A percentile compares a stretch with the other conserved stretches of the same genome.
These are phyloP conservation scores for Cephalopholis sonnerati DNA, from an alignment of 2,113 vertebrate species.

Conservation along the genomic window DNA sequence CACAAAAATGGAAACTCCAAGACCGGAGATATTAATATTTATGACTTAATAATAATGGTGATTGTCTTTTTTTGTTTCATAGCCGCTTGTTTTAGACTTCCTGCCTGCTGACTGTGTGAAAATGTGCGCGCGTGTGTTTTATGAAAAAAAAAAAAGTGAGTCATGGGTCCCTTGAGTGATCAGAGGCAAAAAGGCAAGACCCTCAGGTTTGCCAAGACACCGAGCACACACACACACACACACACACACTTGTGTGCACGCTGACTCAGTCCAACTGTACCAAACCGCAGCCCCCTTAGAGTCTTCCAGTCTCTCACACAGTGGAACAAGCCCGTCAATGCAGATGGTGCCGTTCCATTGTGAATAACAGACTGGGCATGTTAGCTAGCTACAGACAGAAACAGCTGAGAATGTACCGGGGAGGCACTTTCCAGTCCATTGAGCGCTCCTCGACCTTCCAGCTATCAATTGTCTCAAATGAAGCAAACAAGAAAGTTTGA, in stretches of 20 bases:
- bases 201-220: conserved; percentile 30
- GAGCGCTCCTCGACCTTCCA: conserved; percentile 21
- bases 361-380: conserved; percentile 67
- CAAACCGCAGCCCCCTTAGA: conserved; percentile 64
- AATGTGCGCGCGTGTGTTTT: neutral
- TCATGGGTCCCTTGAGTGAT: conserved; percentile 62
- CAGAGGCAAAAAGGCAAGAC: conserved; percentile 29
- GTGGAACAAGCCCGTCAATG: conserved; percentile 77
- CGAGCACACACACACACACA: conserved; percentile 1
- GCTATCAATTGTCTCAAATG: conserved; percentile 49
- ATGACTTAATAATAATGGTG: conserved; percentile 25
- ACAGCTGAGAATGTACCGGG: conserved; percentile 71
- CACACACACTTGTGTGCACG: neutral
- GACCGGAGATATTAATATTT: conserved; percentile 33
- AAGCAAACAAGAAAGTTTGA: neutral
- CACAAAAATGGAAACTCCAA: conserved; percentile 17
- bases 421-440: conserved; percentile 45
- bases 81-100: neutral
- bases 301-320: conserved; percentile 58
- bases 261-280: conserved; percentile 62
- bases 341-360: conserved; percentile 70
- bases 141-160: conserved; percentile 23
- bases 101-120: conserved; percentile 4
- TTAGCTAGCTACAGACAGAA: conserved; percentile 54
- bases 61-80: neutral